Conservation (phyloP, 2,113 vertebrate species). For the Mionectes macconnelli region DNA sequence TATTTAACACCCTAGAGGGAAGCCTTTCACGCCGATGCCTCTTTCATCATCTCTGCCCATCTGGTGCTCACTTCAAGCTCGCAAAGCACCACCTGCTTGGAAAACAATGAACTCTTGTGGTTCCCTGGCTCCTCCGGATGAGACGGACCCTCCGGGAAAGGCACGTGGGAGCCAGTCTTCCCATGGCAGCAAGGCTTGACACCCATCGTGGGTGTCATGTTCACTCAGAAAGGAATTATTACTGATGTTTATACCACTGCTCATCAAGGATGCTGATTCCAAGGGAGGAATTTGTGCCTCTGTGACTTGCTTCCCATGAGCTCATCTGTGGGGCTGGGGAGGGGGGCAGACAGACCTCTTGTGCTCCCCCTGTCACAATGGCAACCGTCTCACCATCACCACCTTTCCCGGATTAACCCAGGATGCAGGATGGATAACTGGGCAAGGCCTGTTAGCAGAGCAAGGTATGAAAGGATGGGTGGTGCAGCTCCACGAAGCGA, state of each 20-base stretch:
- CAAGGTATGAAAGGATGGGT: background rate
- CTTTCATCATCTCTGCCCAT: conserved; percentile 75
- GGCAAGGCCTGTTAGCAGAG: background rate
- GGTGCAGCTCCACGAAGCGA: background rate
- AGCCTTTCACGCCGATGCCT: conserved; percentile 51
- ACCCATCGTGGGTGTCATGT: rapidly evolving
- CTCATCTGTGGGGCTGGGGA: rapidly evolving
- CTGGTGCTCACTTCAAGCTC: conserved; percentile 64
- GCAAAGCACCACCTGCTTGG: conserved; percentile 52
- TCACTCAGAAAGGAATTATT: background rate
- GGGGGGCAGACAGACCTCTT: rapidly evolving
- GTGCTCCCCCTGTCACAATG: background rate
- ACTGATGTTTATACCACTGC: rapidly evolving
- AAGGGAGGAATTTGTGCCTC: background rate
- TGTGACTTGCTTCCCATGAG: background rate
- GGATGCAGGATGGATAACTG: background rate
- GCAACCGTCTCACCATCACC: background rate
- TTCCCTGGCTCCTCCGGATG: background rate
- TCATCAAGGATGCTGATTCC: background rate
- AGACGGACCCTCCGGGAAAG: background rate
- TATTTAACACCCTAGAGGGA: conserved; percentile 70
- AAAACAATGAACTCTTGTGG: conserved; percentile 44
- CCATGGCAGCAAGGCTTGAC: background rate
- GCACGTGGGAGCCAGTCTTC: background rate
- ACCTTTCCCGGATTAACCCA: background rate